A percentile compares a stretch with the other conserved stretches of the same genome.
Evolutionary conservation across 1,140 invertebrate species (phyloP).

Genomic region (Vanessa tameamea): DNA sequence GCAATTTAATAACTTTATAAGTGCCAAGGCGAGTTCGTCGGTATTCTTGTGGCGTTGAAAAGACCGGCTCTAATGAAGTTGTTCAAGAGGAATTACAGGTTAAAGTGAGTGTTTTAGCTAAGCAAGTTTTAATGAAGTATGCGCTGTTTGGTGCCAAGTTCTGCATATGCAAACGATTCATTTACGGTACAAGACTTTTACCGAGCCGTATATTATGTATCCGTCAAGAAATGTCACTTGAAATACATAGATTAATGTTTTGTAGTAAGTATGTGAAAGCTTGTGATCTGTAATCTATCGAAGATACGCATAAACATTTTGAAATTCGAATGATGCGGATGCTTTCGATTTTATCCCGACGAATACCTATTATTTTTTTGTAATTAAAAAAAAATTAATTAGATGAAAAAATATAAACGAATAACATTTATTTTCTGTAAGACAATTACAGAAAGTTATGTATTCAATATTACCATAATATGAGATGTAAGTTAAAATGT

Average conservation of each 20-base stretch:
- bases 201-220: not conserved
- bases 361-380: not conserved
- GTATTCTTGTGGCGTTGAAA: slow-evolving; percentile 32
- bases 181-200: slow-evolving; percentile 2
- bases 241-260: no score
- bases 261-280: no score
- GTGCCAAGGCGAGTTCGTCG: slow-evolving; percentile 21
- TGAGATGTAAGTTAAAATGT: not conserved
- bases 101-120: slow-evolving; percentile 21
- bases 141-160: slow-evolving; percentile 12
- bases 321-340: not conserved
- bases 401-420: not conserved
- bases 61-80: slow-evolving; percentile 34
- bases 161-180: slow-evolving; percentile 7
- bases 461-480: not conserved
- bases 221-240: not conserved
- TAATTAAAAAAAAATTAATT: not conserved
- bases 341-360: not conserved
- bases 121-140: slow-evolving; percentile 25
- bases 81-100: slow-evolving; percentile 27
- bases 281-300: no score
- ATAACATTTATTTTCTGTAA: not conserved
- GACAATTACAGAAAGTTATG: no score
- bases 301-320: not conserved
- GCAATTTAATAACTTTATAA: slow-evolving; percentile 52